A percentile compares a stretch with the other conserved stretches of the same genome.
Evolutionary conservation across 2,797 vertebrate species (phyloP).

Genomic region (Urocyon cinereoargenteus): DNA sequence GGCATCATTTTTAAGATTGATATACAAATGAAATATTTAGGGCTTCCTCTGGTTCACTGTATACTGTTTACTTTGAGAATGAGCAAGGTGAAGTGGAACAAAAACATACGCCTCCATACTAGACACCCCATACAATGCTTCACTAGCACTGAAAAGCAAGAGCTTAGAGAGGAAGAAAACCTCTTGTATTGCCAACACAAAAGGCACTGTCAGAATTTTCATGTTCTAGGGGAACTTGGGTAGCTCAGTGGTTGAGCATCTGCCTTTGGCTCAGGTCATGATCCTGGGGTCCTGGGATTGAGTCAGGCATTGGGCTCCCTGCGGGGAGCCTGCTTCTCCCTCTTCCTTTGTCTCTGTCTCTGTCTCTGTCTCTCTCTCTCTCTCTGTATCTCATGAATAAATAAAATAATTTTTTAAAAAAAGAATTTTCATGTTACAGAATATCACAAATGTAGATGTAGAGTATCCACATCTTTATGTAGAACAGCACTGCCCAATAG

Average conservation of each 20-base stretch:
- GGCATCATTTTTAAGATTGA: conserved; percentile 11
- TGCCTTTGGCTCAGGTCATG: too few species aligned
- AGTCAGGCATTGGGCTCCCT: too few species aligned
- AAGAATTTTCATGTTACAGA: not conserved
- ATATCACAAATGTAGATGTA: not conserved
- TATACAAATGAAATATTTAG: not conserved
- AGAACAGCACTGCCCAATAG: not conserved
- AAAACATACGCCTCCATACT: not conserved
- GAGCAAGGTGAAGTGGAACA: not conserved
- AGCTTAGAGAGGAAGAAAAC: not conserved
- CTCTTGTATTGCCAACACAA: not conserved
- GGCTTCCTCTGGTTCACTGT: not conserved
- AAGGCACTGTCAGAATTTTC: not conserved
- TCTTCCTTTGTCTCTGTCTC: too few species aligned
- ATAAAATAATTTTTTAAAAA: too few species aligned
- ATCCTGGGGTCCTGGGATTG: too few species aligned
- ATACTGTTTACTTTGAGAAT: not conserved
- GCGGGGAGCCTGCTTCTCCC: too few species aligned
- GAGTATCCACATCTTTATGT: not conserved
- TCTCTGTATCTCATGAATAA: too few species aligned
- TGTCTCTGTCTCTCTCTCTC: too few species aligned
- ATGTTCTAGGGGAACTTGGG: not conserved
- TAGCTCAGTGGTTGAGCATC: too few species aligned
- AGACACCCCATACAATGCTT: not conserved
- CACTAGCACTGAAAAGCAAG: not conserved